These are phyloP conservation scores for Quadroppia sp. DNA, from an alignment of 2,888 invertebrate genomes.

Conservation along the genomic window DNA sequence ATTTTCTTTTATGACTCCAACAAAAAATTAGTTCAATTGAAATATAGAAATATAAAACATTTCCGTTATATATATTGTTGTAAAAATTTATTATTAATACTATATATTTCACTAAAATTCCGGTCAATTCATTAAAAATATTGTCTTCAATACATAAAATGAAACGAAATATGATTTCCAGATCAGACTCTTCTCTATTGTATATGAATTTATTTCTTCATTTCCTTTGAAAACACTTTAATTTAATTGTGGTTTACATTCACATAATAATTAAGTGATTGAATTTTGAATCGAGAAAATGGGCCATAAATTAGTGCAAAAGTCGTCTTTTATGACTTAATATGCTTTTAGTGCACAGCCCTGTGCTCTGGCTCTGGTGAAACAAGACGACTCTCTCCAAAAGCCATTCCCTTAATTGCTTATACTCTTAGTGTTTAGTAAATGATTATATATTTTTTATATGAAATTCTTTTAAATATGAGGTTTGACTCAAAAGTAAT, in stretches of 20 bases:
- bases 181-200: too few relatives aligned
- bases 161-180: too few relatives aligned
- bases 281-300: background rate
- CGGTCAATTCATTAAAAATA: too few relatives aligned
- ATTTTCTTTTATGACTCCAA: too few relatives aligned
- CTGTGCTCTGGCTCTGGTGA: background rate
- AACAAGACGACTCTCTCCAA: background rate
- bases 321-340: background rate
- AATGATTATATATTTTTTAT: conserved; percentile 2
- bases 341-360: background rate
- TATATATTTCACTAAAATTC: too few relatives aligned
- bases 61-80: too few relatives aligned
- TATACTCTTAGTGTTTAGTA: background rate
- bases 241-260: background rate
- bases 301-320: background rate
- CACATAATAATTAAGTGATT: background rate
- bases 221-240: too few relatives aligned
- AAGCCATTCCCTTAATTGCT: background rate
- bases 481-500: background rate
- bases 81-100: too few relatives aligned
- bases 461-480: conserved; percentile 10
- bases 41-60: too few relatives aligned
- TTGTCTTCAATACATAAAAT: too few relatives aligned
- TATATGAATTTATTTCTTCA: too few relatives aligned
- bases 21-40: too few relatives aligned